A percentile compares a stretch with the other conserved stretches of the same genome.
Conservation (phyloP, 2,113 vertebrate genomes). For the Campylorhamphus procurvoides region DNA sequence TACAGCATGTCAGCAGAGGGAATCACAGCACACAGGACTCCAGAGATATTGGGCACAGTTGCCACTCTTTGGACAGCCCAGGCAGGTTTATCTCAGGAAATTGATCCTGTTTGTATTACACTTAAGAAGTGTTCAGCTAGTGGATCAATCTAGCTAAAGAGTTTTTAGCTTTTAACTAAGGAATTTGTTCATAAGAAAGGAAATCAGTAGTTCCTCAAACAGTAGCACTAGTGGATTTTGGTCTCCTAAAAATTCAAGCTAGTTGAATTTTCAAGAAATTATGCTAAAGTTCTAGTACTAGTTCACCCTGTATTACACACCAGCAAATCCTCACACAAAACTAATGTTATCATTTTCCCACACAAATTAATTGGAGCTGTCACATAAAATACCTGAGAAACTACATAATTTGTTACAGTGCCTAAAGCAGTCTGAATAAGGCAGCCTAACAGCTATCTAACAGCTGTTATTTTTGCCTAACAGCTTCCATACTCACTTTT, state of each 20-base stretch:
- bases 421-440: background rate
- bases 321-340: background rate
- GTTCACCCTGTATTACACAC: background rate
- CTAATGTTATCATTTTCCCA: background rate
- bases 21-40: background rate
- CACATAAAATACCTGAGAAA: background rate
- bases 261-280: background rate
- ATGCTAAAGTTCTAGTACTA: background rate
- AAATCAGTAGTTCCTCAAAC: background rate
- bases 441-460: background rate
- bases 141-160: background rate
- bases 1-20: background rate
- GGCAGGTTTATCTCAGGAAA: background rate
- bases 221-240: background rate
- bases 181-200: background rate
- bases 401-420: background rate
- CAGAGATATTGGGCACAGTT: background rate
- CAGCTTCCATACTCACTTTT: constrained; percentile 80
- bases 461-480: background rate
- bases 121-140: background rate
- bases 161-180: background rate
- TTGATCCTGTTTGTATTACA: background rate
- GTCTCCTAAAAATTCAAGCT: background rate
- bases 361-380: background rate
- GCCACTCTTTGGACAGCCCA: background rate